A percentile compares a stretch with the other conserved stretches of the same genome.
Evolutionary conservation across 2,113 vertebrate genomes (phyloP).

Genomic region (Rhinichthys klamathensis): DNA sequence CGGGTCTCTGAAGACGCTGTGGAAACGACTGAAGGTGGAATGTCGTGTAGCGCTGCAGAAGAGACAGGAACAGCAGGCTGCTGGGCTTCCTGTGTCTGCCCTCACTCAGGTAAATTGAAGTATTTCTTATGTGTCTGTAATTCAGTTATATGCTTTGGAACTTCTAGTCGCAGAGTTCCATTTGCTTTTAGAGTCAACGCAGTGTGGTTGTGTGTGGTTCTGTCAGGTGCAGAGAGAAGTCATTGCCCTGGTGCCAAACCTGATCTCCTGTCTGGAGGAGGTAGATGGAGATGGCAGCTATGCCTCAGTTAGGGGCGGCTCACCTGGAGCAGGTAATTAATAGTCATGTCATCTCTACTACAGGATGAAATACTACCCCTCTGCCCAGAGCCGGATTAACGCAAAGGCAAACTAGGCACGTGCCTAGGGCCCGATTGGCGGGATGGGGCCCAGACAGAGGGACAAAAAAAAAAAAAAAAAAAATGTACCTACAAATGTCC

Average conservation of each 20-base stretch:
- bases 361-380: constrained; percentile 13
- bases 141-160: background rate
- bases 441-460: too few relatives aligned
- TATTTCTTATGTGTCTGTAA: background rate
- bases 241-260: constrained; percentile 57
- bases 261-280: constrained; percentile 60
- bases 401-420: too few relatives aligned
- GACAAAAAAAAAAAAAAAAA: too few relatives aligned
- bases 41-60: constrained; percentile 54
- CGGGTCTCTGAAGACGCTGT: constrained; percentile 60
- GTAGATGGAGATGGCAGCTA: constrained; percentile 56
- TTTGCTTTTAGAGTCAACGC: background rate
- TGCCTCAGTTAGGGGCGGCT: constrained; percentile 42
- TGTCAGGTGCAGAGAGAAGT: constrained; percentile 61
- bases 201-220: background rate
- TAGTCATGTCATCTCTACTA: background rate
- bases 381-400: too few relatives aligned
- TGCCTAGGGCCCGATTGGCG: too few relatives aligned
- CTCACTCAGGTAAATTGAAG: constrained; percentile 54
- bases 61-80: constrained; percentile 60
- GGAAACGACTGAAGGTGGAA: constrained; percentile 65
- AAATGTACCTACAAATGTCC: too few relatives aligned
- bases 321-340: constrained; percentile 56
- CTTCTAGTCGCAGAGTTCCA: background rate
- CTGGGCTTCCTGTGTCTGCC: constrained; percentile 49